phyloP scores from a whole-genome alignment of 2,888 invertebrate genomes.

The Pseudeuparius sepicola region DNA sequence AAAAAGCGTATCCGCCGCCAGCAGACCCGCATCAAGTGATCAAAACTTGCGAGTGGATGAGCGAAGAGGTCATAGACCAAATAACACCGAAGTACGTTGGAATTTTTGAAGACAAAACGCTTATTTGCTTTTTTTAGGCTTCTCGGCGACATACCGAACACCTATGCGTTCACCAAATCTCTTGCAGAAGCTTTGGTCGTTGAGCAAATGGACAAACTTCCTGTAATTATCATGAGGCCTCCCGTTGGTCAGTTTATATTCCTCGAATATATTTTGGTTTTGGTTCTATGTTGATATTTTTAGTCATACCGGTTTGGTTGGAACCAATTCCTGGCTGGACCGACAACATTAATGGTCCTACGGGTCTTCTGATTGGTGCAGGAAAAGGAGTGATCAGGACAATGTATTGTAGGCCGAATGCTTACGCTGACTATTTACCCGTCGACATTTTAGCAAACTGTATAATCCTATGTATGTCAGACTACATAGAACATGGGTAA shows the following conservation, averaged over 20 bases:
- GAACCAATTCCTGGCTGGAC: conserved; percentile 85
- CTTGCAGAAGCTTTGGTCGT: conserved; percentile 76
- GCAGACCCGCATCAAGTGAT: conserved; percentile 67
- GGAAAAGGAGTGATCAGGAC: conserved; percentile 85
- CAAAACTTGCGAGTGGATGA: conserved; percentile 69
- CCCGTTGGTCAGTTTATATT: conserved; percentile 57
- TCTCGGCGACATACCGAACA: conserved; percentile 73
- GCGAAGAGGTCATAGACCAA: conserved; percentile 54
- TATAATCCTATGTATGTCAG: conserved; percentile 39
- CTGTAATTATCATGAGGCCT: conserved; percentile 72
- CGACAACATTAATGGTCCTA: conserved; percentile 89
- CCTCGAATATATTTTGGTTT: not conserved
- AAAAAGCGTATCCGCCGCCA: conserved; percentile 78
- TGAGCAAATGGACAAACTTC: conserved; percentile 66
- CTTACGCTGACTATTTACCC: conserved; percentile 67
- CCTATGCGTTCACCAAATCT: conserved; percentile 91
- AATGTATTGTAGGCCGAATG: conserved; percentile 72
- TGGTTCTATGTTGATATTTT: conserved; percentile 15
- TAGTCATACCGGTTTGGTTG: conserved; percentile 78
- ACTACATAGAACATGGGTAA: conserved; percentile 49
- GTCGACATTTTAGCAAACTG: conserved; percentile 76
- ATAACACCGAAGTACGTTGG: conserved; percentile 50
- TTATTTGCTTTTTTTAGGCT: conserved; percentile 45
- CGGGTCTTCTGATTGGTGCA: conserved; percentile 70
- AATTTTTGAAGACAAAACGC: not conserved